Conservation (phyloP, 2,797 vertebrate species). For the Glossophaga mutica region DNA sequence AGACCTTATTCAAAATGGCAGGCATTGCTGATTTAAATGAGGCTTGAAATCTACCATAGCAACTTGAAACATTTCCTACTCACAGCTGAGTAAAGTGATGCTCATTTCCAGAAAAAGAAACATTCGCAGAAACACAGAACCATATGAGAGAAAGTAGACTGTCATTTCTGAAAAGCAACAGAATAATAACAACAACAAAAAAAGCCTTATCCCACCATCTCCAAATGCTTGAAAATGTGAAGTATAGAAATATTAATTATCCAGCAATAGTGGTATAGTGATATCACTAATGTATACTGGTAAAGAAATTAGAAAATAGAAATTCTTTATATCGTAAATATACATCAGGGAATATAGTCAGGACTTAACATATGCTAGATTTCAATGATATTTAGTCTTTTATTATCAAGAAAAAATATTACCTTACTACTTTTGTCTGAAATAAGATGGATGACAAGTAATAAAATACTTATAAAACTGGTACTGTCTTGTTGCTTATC, state of each 20-base stretch:
- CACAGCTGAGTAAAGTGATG: not conserved
- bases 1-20: slow-evolving; percentile 43
- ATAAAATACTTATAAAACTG: slow-evolving; percentile 29
- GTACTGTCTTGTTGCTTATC: not conserved
- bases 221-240: not conserved
- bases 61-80: not conserved
- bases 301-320: slow-evolving; percentile 14
- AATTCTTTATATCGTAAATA: slow-evolving; percentile 10
- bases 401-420: slow-evolving; percentile 14
- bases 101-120: slow-evolving; percentile 9
- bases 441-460: slow-evolving; percentile 39
- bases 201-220: not conserved
- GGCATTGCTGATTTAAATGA: slow-evolving; percentile 49
- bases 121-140: not conserved
- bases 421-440: not conserved
- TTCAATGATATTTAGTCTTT: not conserved
- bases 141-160: not conserved
- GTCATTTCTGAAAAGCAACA: not conserved
- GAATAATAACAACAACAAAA: too few relatives aligned
- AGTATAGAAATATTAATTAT: not conserved
- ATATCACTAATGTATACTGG: not conserved
- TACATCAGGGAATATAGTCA: not conserved
- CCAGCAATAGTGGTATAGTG: not conserved
- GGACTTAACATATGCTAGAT: not conserved
- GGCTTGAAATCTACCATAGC: slow-evolving; percentile 21